Evolutionary conservation across 2,888 invertebrate species (phyloP).

Genomic region (Drosophila flavopinicola): DNA sequence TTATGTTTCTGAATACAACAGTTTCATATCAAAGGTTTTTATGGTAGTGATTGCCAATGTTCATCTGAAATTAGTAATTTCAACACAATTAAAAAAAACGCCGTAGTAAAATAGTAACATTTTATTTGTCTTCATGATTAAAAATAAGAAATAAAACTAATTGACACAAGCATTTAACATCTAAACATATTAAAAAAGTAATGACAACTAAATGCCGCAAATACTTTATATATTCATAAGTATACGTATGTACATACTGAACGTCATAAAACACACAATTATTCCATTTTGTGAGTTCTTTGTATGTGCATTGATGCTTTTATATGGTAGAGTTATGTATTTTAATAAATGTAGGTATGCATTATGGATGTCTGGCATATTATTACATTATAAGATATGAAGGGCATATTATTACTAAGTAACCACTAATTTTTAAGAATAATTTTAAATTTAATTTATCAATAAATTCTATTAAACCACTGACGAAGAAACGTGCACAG

Average conservation of each 20-base stretch:
- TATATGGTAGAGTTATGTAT: slow-evolving; percentile 17
- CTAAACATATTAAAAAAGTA: slow-evolving; percentile 22
- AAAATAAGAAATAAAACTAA: slow-evolving; percentile 31
- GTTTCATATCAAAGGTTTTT: too few species aligned
- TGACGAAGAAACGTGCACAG: slow-evolving; percentile 17
- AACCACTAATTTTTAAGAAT: slow-evolving; percentile 33
- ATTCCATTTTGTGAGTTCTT: slow-evolving; percentile 1
- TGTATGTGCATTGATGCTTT: slow-evolving; percentile 6
- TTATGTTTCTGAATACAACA: too few species aligned
- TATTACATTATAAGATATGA: slow-evolving; percentile 16
- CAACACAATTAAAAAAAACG: neutral
- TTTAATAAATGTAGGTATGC: slow-evolving; percentile 11
- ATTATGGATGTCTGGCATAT: slow-evolving; percentile 18
- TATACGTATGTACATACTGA: slow-evolving; percentile 18
- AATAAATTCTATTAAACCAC: slow-evolving; percentile 39
- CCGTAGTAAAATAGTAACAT: slow-evolving; percentile 16
- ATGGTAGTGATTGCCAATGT: too few species aligned
- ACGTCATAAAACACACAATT: neutral
- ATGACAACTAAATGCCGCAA: slow-evolving; percentile 23
- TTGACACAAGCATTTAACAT: slow-evolving; percentile 51
- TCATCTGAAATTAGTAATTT: too few species aligned
- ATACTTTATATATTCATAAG: slow-evolving; percentile 27
- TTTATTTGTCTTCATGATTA: slow-evolving; percentile 22
- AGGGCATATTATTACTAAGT: slow-evolving; percentile 29
- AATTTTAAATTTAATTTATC: slow-evolving; percentile 35